Base-by-base conservation (phyloP, 2,797 vertebrate species). In the Bryconaethiops microstoma region DNA sequence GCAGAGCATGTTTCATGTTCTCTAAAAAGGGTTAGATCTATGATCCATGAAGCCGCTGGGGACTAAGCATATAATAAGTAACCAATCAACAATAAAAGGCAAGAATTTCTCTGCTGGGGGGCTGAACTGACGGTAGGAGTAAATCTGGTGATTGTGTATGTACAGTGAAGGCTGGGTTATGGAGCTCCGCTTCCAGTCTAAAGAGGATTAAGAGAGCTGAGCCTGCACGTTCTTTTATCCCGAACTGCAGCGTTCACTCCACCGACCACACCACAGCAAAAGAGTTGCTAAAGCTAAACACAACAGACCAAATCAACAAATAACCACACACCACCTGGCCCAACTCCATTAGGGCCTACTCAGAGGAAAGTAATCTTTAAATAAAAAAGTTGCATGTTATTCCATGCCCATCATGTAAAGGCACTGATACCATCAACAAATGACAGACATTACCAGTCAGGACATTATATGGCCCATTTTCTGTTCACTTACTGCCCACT, bases 201-300 rank as follows among this genome's bases (percentile, higher is more conserved):
- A 78, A 85, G 54, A 52, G 54, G 82, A 82, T 77, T 71, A 82
- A 2, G 23, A 48, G 14, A 70, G 76, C n/a, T 14, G 19, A 78
- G 68, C 40, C 29, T 69, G 74, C 64, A 75, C 35, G 19, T 63
- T 59, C 25, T 50, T 10, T 77, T 12, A 69, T 10, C 21, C 50
- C 57, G 74, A 65, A 62, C 54, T 50, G 23, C 39, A 50, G 45
- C 76, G 62, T 73, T 68, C 50, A 74, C 72, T 74, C 54, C 50
- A 62, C 70, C 74, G 25, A 74, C 54, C 59, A 63, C 75, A 78
- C 23, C 59, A 19, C 8, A 52, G 29, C 75, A 42, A 71, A 77
- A 77, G 50, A 40, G 59, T 19, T 2, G 48, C 67, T 60, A 80
- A 76, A n/a, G 19, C 73, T 10, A 48, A 74, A 67, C 25, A 78